Conservation (phyloP, 2,113 vertebrate genomes). For the Thunnus thynnus region DNA sequence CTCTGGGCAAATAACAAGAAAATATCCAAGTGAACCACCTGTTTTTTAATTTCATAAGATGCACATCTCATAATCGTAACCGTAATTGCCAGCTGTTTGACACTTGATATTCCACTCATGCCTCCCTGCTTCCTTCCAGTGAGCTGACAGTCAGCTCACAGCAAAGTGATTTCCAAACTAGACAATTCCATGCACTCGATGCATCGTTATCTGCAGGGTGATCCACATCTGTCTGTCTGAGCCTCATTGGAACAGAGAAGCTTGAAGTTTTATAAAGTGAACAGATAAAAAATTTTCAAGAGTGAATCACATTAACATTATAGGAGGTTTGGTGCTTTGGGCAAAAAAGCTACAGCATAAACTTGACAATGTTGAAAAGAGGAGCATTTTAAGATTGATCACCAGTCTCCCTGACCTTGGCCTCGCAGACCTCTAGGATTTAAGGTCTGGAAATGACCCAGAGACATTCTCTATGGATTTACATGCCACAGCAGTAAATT, state of each 20-base stretch:
- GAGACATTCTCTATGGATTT: conserved; percentile 36
- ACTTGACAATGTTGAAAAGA: neutral
- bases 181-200: conserved; percentile 31
- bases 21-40: conserved; percentile 18
- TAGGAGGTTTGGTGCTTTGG: neutral
- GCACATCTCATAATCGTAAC: conserved; percentile 6
- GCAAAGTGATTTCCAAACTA: conserved; percentile 60
- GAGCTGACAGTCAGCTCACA: conserved; percentile 49
- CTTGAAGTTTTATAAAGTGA: neutral
- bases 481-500: conserved; percentile 42
- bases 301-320: conserved; percentile 19
- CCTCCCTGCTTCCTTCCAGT: conserved; percentile 44
- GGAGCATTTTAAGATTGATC: conserved; percentile 23
- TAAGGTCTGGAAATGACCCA: conserved; percentile 30
- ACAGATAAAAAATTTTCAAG: conserved; percentile 9
- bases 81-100: conserved; percentile 22
- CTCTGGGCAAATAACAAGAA: conserved; percentile 2
- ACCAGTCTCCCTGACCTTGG: conserved; percentile 10
- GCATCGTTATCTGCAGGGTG: conserved; percentile 45
- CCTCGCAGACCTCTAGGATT: conserved; percentile 21
- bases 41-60: conserved; percentile 23
- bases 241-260: conserved; percentile 7
- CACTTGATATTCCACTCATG: conserved; percentile 74
- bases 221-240: conserved; percentile 37
- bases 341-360: neutral